phyloP scores from a whole-genome alignment of 1,140 invertebrate genomes.

The Camponotus floridanus region DNA sequence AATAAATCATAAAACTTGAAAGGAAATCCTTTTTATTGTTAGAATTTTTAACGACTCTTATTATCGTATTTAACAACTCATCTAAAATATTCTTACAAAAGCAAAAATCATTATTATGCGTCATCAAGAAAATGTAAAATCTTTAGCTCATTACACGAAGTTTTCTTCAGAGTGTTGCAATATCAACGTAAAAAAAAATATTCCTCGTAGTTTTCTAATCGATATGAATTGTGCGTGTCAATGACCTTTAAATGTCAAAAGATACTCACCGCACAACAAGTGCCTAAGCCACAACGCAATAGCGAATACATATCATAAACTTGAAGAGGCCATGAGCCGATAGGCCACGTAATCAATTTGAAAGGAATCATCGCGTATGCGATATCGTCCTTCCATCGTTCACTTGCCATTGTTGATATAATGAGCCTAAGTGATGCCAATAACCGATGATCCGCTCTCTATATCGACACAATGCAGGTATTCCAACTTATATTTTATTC shows the following conservation, averaged over 20 bases:
- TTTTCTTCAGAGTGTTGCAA: not conserved
- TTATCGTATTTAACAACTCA: not conserved
- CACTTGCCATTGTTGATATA: not conserved
- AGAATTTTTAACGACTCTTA: not conserved
- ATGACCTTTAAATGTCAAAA: not conserved
- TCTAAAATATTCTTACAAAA: not conserved
- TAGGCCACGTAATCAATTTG: constrained; percentile 46
- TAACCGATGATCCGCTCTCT: no score
- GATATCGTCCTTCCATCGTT: constrained; percentile 6
- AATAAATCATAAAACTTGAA: not conserved
- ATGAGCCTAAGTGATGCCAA: no score
- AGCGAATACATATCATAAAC: not conserved
- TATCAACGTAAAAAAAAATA: no score
- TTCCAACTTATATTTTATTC: no score
- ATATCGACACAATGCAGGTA: no score
- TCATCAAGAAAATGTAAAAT: no score
- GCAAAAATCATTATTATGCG: not conserved
- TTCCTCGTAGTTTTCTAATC: no score
- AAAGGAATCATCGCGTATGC: constrained; percentile 45
- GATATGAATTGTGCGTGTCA: no score
- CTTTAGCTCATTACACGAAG: not conserved
- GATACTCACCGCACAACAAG: constrained; percentile 38
- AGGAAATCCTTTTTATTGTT: no score
- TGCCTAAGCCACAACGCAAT: constrained; percentile 11
- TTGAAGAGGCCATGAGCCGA: constrained; percentile 17